A percentile compares a stretch with the other conserved stretches of the same genome.
Conservation (phyloP, 1,140 invertebrate species). For the Zaprionus tsacasi region DNA sequence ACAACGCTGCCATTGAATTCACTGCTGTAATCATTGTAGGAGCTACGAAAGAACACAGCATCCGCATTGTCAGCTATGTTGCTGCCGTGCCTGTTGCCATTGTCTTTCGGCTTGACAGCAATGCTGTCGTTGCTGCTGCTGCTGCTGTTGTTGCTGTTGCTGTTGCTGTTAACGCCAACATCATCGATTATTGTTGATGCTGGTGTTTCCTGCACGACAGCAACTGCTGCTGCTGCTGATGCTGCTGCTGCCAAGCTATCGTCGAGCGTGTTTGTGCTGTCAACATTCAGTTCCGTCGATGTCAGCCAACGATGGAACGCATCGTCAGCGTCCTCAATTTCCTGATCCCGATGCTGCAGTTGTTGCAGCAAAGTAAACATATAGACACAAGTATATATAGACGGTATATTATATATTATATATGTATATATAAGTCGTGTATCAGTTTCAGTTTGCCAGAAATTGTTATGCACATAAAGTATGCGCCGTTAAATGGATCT, state of each 20-base stretch:
- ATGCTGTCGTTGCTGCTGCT: constrained; percentile 7
- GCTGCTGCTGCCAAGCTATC: constrained; percentile 64
- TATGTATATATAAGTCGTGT: neutral
- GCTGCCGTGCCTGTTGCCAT: constrained; percentile 55
- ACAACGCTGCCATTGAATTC: constrained; percentile 82
- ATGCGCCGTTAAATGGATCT: constrained; percentile 23
- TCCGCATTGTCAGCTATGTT: constrained; percentile 61
- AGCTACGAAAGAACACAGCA: constrained; percentile 78
- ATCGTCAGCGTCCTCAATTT: constrained; percentile 71
- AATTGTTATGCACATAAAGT: constrained; percentile 9
- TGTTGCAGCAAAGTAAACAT: constrained; percentile 33
- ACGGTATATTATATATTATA: constrained; percentile 5
- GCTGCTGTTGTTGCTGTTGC: constrained; percentile 38
- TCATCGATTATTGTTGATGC: constrained; percentile 78
- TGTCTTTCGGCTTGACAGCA: constrained; percentile 48
- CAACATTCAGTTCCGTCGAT: constrained; percentile 74
- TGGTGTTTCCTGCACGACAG: constrained; percentile 63
- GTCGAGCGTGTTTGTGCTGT: constrained; percentile 65
- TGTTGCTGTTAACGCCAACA: constrained; percentile 59
- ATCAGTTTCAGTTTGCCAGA: constrained; percentile 5
- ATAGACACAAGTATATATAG: constrained; percentile 33
- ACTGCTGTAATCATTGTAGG: constrained; percentile 78
- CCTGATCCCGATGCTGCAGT: constrained; percentile 53
- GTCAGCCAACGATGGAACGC: constrained; percentile 82
- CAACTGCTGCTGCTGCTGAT: constrained; percentile 67